Conservation (phyloP, 2,113 vertebrate genomes). For the Poecile atricapillus region DNA sequence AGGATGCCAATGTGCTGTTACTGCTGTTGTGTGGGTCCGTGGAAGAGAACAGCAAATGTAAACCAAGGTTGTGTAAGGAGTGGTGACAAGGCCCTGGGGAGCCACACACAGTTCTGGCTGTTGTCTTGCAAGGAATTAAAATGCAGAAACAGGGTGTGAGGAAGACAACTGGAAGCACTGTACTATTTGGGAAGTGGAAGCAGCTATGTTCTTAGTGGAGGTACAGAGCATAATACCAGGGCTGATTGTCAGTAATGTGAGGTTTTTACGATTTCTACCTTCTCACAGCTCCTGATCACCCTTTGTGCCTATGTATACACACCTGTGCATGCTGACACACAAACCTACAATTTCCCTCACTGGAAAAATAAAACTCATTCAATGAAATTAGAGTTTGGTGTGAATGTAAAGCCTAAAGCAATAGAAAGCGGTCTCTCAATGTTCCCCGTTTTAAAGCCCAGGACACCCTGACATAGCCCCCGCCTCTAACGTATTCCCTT, state of each 20-base stretch:
- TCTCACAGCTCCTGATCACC: neutral
- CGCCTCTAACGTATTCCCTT: neutral
- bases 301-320: neutral
- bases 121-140: neutral
- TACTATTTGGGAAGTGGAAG: neutral
- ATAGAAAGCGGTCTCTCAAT: neutral
- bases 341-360: neutral
- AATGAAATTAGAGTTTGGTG: neutral
- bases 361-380: neutral
- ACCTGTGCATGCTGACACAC: neutral
- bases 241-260: neutral
- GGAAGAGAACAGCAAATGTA: neutral
- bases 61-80: neutral
- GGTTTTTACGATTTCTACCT: neutral
- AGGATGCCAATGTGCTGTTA: neutral
- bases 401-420: neutral
- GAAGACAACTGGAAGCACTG: neutral
- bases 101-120: neutral
- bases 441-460: neutral
- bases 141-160: neutral
- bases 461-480: neutral
- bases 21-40: neutral
- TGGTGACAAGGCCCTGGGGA: neutral
- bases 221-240: neutral
- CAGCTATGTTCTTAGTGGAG: neutral